Conservation (phyloP, 1,140 invertebrate species). For the Dendrolimus kikuchii region DNA sequence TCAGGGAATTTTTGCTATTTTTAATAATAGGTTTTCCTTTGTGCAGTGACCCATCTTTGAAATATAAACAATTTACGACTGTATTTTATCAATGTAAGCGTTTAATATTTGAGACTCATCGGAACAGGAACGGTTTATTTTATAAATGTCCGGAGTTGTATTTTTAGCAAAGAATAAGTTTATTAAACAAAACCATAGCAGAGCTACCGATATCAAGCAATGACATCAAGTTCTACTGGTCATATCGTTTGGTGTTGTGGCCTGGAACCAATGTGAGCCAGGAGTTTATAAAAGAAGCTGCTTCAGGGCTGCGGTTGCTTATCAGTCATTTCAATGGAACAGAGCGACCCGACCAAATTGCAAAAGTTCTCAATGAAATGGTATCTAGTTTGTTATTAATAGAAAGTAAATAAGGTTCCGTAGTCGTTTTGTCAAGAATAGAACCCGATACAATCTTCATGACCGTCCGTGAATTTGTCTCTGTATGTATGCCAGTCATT, state of each 20-base stretch:
- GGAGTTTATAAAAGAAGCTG: slow-evolving; percentile 16
- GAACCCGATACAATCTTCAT: too few relatives aligned
- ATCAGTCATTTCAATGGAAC: slow-evolving; percentile 26
- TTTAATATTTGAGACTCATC: too few relatives aligned
- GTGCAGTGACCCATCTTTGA: too few relatives aligned
- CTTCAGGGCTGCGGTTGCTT: slow-evolving; percentile 21
- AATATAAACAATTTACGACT: too few relatives aligned
- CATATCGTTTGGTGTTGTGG: slow-evolving; percentile 30
- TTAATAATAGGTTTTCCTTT: not conserved
- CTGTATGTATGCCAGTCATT: too few relatives aligned
- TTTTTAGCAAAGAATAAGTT: slow-evolving; percentile 32
- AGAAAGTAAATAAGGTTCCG: too few relatives aligned
- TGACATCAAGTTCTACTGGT: slow-evolving; percentile 34
- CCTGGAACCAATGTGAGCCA: slow-evolving; percentile 10
- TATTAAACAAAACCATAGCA: slow-evolving; percentile 25
- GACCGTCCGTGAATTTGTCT: too few relatives aligned
- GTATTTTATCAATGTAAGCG: too few relatives aligned
- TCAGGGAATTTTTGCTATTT: not conserved
- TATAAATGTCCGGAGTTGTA: not conserved
- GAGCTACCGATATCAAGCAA: slow-evolving; percentile 28
- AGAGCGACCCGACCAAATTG: slow-evolving; percentile 21
- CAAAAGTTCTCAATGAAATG: slow-evolving; percentile 29
- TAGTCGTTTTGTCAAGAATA: too few relatives aligned
- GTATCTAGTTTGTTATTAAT: slow-evolving; percentile 16
- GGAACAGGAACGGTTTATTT: too few relatives aligned